Percentiles rank a stretch among this genome's conserved stretches.
These are phyloP conservation scores for Vollenhovia emeryi DNA, from an alignment of 1,140 invertebrate genomes.

Conservation along the genomic window DNA sequence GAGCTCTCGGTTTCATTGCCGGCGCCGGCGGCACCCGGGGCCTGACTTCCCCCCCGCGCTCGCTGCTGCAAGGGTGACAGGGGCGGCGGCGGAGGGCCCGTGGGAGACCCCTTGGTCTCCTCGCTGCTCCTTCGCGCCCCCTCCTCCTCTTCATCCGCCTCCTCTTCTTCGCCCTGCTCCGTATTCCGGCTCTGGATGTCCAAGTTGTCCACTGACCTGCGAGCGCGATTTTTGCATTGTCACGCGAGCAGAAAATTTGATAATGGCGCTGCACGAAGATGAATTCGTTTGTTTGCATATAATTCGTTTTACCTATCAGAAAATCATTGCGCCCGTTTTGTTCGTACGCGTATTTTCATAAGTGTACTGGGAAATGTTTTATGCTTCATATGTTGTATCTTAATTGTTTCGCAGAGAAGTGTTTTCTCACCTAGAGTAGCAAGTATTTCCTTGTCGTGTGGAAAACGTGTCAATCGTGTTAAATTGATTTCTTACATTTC, in stretches of 20 bases:
- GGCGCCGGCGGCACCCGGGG: slow-evolving; percentile 63
- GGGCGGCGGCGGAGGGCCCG: slow-evolving; percentile 87
- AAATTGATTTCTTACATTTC: slow-evolving; percentile 1
- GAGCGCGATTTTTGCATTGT: slow-evolving; percentile 38
- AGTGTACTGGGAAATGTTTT: not conserved
- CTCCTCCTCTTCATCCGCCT: slow-evolving; percentile 1
- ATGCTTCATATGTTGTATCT: not conserved
- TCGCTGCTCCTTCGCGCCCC: slow-evolving; percentile 66
- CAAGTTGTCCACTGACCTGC: slow-evolving; percentile 84
- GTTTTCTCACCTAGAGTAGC: not conserved
- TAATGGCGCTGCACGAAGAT: not conserved
- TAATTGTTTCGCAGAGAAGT: not conserved
- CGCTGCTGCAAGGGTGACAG: slow-evolving; percentile 84
- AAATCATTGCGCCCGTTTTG: not conserved
- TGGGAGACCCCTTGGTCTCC: slow-evolving; percentile 64
- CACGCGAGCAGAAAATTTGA: slow-evolving; percentile 22
- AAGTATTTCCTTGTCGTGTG: not conserved
- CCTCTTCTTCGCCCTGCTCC: slow-evolving; percentile 52
- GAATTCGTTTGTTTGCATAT: not conserved
- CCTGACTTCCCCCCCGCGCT: slow-evolving; percentile 65
- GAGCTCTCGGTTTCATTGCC: slow-evolving; percentile 81
- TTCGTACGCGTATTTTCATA: too few relatives aligned
- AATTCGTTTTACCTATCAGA: not conserved
- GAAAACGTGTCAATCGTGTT: not conserved
- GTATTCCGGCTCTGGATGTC: slow-evolving; percentile 78